Evolutionary conservation across 2,888 invertebrate genomes (phyloP), one percentile per base, ranked within the genome.

Genomic region (Ichneumoninae sp.): DNA sequence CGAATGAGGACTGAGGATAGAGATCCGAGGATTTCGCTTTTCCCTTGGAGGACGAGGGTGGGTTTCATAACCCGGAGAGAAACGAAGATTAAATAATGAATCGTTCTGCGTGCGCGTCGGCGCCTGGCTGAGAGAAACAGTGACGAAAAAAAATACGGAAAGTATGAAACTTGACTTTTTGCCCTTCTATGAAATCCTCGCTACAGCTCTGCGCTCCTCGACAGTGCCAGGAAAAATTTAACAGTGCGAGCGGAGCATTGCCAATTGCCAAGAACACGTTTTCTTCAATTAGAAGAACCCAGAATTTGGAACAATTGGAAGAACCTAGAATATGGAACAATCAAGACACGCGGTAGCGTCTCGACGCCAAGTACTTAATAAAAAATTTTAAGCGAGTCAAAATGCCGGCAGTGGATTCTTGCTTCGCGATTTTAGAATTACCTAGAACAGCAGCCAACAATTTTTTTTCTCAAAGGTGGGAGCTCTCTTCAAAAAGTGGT

Each of bases 31-130:
- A 80, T 73, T 80, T 76, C 63, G 71, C 44, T 80, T 69, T 52
- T 22, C 73, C 60, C 76, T 73, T 71, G 40, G 69, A 40, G 85
- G 75, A 71, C 66, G 73, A 76, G 71, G 73, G 68, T 71, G 76
- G 80, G 82, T 85, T 85, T 85, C 68, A 80, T 85, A 71, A 79
- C 68, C 63, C 79, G 77, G 82, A 81, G 75, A 80, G 77, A 76
- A 85, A 85, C 77, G 80, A 83, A 87, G 86, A 87, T 87, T 83
- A 83, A 87, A 87, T 85, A 83, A 87, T 77, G 71, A 81, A 83
- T 81, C 77, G 81, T 71, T 40, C 44, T 68, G 74, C 66, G 60
- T 22, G 52, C 60, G 50, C 22, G 66, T 73, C 71, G 73, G 79
- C 65, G 54, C 40, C 71, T 71, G 73, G 69, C 66, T 63, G 78